Base-by-base conservation (phyloP, 2,888 invertebrate species). In the Conops quadrifasciatus region DNA sequence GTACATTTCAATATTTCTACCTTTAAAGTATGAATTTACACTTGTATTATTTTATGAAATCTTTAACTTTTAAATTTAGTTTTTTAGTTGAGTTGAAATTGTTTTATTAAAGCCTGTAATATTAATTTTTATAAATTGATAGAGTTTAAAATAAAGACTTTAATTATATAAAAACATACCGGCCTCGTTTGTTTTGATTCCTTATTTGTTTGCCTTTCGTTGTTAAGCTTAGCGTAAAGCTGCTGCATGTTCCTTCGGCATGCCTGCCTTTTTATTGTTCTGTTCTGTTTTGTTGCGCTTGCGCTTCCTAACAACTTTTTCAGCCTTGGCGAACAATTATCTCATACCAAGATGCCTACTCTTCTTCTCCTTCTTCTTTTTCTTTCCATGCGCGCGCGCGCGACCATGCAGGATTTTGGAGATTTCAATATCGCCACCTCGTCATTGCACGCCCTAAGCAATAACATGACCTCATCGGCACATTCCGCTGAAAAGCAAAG, bases 381-480 rank as follows among this genome's bases (percentile, higher is more conserved):
- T 71, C 70, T 64, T 64, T 66, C 30, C 53, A 66, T 64, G 70
- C 64, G 21, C 43, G 21, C 26, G 19, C 51, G 5, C 9, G 36
- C 51, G 47, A 21, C 5, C 24, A 51, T 73, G 71, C 74, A 90
- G 90, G 90, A 90, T 75, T 81, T 83, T 74, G 89, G 89, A 16
- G 90, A 83, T 74, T 90, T 90, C 86, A 90, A 90, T 84, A 89
- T 90, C 16, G 90, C 90, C 0, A 90, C 90, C 2, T 90, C 90
- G 2, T 89, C 89, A 1, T 88, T 90, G 72, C 90, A 88, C 76
- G 89, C 88, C 2, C 84, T 90, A 0, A 85, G 86, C 80, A 82
- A 81, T 76, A 81, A 85, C 71, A 83, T 84, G 78, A 76, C 76
- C 71, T 79, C 81, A 51, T 77, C 83, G 68, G 70, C 75, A 65